phyloP scores from a whole-genome alignment of 2,797 vertebrate genomes.

The Oreochromis mossambicus region DNA sequence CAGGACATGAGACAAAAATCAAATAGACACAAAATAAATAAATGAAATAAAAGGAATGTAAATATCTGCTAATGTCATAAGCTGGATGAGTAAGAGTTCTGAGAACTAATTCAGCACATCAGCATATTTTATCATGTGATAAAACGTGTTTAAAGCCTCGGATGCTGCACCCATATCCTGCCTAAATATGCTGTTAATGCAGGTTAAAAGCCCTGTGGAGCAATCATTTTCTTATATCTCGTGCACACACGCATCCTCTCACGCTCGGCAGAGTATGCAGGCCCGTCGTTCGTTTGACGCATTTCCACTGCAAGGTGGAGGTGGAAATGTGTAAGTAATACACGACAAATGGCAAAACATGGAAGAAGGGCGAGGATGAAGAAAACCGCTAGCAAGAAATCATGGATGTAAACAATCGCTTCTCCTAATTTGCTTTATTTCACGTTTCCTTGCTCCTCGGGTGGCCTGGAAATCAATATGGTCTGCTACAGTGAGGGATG shows the following conservation, averaged over 20 bases:
- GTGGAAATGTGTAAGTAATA: background rate
- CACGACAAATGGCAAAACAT: background rate
- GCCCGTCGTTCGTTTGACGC: background rate
- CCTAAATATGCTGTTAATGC: background rate
- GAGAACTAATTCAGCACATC: background rate
- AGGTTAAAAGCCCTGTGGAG: background rate
- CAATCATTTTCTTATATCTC: background rate
- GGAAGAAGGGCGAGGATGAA: background rate
- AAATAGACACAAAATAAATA: background rate
- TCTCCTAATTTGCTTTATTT: constrained; percentile 5
- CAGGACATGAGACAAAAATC: background rate
- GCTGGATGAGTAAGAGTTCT: background rate
- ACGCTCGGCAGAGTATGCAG: background rate
- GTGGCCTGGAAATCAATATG: constrained; percentile 12
- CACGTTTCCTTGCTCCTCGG: constrained; percentile 1
- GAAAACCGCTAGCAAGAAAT: background rate
- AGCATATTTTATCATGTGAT: background rate
- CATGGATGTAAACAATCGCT: background rate
- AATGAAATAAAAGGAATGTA: background rate
- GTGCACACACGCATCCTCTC: background rate
- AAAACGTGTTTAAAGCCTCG: background rate
- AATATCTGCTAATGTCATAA: background rate
- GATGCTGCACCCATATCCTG: background rate
- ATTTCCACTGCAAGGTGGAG: background rate
- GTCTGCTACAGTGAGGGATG: background rate